A percentile compares a stretch with the other conserved stretches of the same genome.
Evolutionary conservation across 2,888 invertebrate species (phyloP).

Genomic region (Bellardia bayeri): DNA sequence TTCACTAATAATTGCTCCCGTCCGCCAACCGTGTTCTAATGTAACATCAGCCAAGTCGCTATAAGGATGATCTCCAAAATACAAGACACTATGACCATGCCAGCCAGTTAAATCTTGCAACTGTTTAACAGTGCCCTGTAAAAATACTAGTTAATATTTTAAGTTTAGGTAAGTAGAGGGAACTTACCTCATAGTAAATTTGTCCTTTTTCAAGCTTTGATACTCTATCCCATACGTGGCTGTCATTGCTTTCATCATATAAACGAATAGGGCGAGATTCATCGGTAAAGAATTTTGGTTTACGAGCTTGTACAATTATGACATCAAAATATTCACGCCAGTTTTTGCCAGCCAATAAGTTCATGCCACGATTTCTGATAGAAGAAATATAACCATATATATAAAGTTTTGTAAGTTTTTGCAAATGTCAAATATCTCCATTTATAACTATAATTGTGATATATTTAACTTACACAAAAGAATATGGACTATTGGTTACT

Average conservation of each 20-base stretch:
- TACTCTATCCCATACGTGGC: constrained; percentile 96
- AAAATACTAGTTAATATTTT: background rate
- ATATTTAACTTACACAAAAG: constrained; percentile 92
- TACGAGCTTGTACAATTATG: constrained; percentile 96
- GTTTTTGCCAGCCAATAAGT: constrained; percentile 92
- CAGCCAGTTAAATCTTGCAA: constrained; percentile 96
- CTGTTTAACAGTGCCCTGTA: constrained; percentile 95
- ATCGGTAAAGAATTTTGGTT: constrained; percentile 98
- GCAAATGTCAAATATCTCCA: too few relatives aligned
- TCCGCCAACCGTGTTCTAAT: constrained; percentile 97
- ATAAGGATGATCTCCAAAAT: constrained; percentile 99
- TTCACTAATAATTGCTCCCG: constrained; percentile 98
- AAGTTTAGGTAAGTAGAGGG: constrained; percentile 48
- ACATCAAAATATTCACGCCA: constrained; percentile 98
- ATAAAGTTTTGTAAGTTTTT: background rate
- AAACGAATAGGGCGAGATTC: constrained; percentile 95
- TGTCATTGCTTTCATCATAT: constrained; percentile 92
- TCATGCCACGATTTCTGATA: constrained; percentile 94
- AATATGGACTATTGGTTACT: constrained; percentile 98
- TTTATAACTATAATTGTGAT: too few relatives aligned
- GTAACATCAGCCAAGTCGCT: constrained; percentile 98
- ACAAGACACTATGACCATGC: constrained; percentile 95
- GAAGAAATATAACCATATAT: background rate
- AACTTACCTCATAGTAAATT: constrained; percentile 94
- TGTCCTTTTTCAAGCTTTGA: constrained; percentile 92